phyloP scores from a whole-genome alignment of 92 coral and sea anemone species.

The Virgularia gustaviana region DNA sequence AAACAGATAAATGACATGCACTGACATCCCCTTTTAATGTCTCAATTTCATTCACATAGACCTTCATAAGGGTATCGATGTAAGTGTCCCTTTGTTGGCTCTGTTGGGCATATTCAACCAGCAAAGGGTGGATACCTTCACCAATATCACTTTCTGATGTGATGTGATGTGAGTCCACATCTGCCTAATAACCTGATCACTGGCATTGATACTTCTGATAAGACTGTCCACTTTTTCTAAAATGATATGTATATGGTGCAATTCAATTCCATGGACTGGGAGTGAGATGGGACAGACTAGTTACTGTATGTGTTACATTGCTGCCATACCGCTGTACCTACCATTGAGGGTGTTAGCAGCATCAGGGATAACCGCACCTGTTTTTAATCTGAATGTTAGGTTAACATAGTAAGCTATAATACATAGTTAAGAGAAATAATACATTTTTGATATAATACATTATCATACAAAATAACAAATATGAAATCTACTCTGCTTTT shows the following conservation, averaged over 20 bases:
- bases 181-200: conserved; percentile 12
- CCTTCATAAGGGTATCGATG: conserved; percentile 15
- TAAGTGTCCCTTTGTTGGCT: conserved; percentile 16
- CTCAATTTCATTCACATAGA: conserved; percentile 17
- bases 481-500: no score
- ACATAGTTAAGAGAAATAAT: no score
- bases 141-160: conserved; percentile 9
- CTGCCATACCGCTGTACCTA: no score
- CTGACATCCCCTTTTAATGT: not conserved
- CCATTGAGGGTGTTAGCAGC: no score
- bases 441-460: no score
- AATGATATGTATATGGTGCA: not conserved
- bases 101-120: conserved; percentile 8
- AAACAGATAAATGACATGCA: conserved; percentile 4
- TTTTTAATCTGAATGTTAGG: no score
- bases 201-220: not conserved
- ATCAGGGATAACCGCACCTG: no score
- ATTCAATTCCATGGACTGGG: no score
- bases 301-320: no score
- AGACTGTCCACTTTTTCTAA: not conserved
- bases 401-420: no score
- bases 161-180: conserved; percentile 32
- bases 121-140: conserved; percentile 1
- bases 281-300: no score
- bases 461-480: no score